These are phyloP conservation scores for Lonchura striata DNA, from an alignment of 2,113 vertebrate species.

Conservation along the genomic window DNA sequence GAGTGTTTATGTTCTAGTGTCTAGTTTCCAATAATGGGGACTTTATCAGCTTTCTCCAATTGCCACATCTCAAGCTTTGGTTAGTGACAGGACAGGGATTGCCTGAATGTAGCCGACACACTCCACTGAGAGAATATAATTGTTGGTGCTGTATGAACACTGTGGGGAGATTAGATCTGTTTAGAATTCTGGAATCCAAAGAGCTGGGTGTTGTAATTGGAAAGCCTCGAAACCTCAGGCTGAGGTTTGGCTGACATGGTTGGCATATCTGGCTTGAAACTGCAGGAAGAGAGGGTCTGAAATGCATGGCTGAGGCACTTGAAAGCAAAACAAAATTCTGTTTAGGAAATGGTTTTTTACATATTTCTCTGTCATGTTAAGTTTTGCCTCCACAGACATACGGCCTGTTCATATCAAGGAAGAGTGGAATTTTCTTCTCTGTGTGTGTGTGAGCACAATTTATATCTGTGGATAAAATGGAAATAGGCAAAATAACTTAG, in stretches of 20 bases:
- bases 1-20: neutral
- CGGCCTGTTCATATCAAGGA: neutral
- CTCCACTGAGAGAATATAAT: neutral
- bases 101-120: accelerated
- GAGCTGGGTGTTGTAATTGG: neutral
- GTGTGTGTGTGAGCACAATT: neutral
- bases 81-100: neutral
- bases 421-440: neutral
- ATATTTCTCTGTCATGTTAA: neutral
- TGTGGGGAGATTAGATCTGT: neutral
- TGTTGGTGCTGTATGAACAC: neutral
- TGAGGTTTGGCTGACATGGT: neutral
- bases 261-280: neutral
- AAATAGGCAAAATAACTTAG: neutral
- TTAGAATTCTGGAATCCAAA: neutral
- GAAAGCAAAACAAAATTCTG: neutral
- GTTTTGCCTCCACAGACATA: neutral
- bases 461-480: neutral
- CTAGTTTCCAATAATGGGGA: neutral
- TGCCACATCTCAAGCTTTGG: neutral
- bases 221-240: neutral
- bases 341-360: neutral
- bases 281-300: neutral
- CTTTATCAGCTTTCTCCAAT: neutral
- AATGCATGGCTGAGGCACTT: neutral